Base-by-base conservation (phyloP, 2,888 invertebrate species). In the Parapristionchus giblindavisi region DNA sequence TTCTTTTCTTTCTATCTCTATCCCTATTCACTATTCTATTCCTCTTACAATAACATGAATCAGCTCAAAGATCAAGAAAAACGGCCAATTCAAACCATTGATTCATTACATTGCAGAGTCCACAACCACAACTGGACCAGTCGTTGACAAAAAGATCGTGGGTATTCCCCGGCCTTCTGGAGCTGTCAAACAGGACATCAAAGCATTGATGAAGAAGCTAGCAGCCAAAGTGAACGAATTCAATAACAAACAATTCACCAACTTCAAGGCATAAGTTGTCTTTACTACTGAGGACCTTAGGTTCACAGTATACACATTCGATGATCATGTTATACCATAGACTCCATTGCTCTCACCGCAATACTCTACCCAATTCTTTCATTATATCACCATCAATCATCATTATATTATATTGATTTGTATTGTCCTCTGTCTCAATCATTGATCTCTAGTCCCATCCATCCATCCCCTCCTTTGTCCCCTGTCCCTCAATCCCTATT, bases 221-320 rank as follows among this genome's bases (percentile, higher is more conserved):
- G 79, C 81, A 21, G 80, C 83, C 17, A 86, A 86, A 75, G 80
- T 84, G 24, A 83, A 77, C 61, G 84, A 86, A 75, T 85, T 86
- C 81, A 84, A 83, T 40, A 81, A 83, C 29, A 75, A 83, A 38
- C 77, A 73, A 51, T 81, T 83, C 76, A 72, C 76, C 68, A 52
- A 63, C 54, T 71, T 71, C 71, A 43, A 58, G 6, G 71, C 71
- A 29, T 68, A 27, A 51, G 52, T 51, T 66, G 38, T 24, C 34
- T 36, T 24, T 36, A 38, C 63, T 38, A 63, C 32, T 56, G 11
- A 5, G 21, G 4, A 21, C 21, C 52, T 52, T n/a, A 17, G 27
- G 29, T 29, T 56, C 17, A 43, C 17, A 43, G 43, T 43, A 17
- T 43, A 14, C 43, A 43, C 43, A 43, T 17, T 43, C 43, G 43